Evolutionary conservation across 2,888 invertebrate genomes (phyloP).

Genomic region (Tinea pellionella): DNA sequence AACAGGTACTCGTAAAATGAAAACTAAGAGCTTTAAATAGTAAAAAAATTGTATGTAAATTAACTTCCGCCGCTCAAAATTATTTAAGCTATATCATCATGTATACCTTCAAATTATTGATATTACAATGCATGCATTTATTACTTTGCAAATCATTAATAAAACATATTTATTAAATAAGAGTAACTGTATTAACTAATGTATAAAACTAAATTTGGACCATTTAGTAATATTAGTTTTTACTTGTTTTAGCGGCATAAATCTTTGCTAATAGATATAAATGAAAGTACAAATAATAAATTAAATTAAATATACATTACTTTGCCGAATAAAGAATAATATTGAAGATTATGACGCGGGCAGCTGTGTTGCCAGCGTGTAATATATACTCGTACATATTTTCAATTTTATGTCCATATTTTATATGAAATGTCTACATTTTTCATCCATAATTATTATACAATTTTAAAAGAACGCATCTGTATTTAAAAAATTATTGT

Average conservation of each 20-base stretch:
- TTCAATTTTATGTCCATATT: no score
- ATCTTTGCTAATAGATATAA: conserved; percentile 27
- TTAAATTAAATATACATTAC: neutral
- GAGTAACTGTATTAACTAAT: conserved; percentile 1
- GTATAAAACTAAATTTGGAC: conserved; percentile 38
- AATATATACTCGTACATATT: no score
- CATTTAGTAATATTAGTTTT: conserved; percentile 45
- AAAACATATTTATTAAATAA: neutral
- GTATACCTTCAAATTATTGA: neutral
- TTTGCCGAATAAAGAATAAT: no score
- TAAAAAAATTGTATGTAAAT: conserved; percentile 55
- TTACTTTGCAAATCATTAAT: neutral
- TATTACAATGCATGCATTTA: neutral
- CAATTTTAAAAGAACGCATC: no score
- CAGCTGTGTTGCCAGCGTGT: no score
- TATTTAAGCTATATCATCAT: conserved; percentile 43
- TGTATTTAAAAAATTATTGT: no score
- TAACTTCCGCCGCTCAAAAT: conserved; percentile 64
- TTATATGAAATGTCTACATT: no score
- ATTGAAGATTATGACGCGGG: no score
- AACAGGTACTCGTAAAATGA: conserved; percentile 54
- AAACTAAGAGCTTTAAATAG: conserved; percentile 72
- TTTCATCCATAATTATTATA: no score
- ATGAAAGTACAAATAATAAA: neutral
- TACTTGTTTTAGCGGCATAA: conserved; percentile 27